Base-by-base conservation (phyloP, 2,113 vertebrate species). In the Bufo gargarizans region DNA sequence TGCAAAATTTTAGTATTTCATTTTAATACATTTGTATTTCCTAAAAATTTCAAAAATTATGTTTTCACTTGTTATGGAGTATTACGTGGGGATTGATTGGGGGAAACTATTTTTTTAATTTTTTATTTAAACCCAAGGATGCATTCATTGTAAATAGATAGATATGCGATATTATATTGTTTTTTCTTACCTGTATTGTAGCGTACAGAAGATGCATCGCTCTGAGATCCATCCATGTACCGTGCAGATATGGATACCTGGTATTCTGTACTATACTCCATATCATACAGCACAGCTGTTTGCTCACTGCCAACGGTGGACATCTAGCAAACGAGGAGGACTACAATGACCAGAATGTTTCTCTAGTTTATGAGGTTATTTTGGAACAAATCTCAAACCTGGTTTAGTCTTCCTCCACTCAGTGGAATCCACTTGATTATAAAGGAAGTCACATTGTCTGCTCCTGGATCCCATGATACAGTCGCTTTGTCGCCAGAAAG, bases 401-500 rank as follows among this genome's bases (percentile, higher is more conserved):
- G 97, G 20, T 92, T 95, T 76, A 97, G 93, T 86, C 95, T 93
- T 55, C 97, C 96, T 83, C 96, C 97, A 45, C 94, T 93, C 11
- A 95, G 93, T 0, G 96, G 96, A 49, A 93, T 98, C 98, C 98
- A 99, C 88, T 96, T 98, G 93, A 98, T 97, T 91, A 97, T 95
- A 77, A 98, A 98, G 8, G 96, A 96, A 3, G 96, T 94, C 3
- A 98, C 97, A 0, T 98, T 96, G 0, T 96, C 95, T 0, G 95
- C 96, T 1, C 96, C 96, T 0, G 96, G 92, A 58, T 94, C 95
- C 98, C 98, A 99, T 20, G 92, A 92, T 83, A 98, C 95, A 0
- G 90, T 95, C 86, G 96, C 94, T 2, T 95, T 90, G 80, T 90
- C 95, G 80, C 95, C 96, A 0, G 96, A 95, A 91, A 97, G 96